phyloP scores from a whole-genome alignment of 2,113 vertebrate genomes.

The Menidia beryllina region DNA sequence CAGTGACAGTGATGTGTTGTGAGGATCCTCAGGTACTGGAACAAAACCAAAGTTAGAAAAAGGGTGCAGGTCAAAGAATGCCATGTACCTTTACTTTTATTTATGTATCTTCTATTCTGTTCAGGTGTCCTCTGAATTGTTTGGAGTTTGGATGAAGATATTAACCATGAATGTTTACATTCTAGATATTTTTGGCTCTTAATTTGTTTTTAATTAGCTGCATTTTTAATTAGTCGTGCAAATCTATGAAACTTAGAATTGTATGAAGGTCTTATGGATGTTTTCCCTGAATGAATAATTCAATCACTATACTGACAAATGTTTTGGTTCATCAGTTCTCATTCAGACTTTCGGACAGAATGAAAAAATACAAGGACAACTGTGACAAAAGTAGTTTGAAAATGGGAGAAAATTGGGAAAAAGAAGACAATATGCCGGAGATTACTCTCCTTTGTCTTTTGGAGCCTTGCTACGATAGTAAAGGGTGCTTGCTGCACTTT shows the following conservation, averaged over 20 bases:
- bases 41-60: conserved; percentile 24
- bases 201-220: background rate
- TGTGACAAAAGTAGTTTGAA: conserved; percentile 45
- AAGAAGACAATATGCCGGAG: conserved; percentile 34
- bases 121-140: conserved; percentile 33
- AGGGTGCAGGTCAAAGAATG: conserved; percentile 34
- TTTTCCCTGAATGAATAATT: conserved; percentile 16
- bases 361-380: conserved; percentile 1
- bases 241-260: background rate
- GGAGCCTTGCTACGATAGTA: conserved; percentile 37
- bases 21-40: conserved; percentile 41
- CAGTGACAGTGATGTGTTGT: conserved; percentile 38
- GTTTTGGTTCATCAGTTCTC: conserved; percentile 12
- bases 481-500: conserved; percentile 56
- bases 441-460: conserved; percentile 60
- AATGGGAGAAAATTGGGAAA: conserved; percentile 6
- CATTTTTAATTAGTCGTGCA: background rate
- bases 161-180: background rate
- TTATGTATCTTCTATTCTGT: conserved; percentile 10
- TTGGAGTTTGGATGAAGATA: background rate
- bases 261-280: conserved; percentile 2
- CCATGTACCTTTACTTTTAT: conserved; percentile 12
- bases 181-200: background rate
- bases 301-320: conserved; percentile 7
- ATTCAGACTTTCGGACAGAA: conserved; percentile 14